Evolutionary conservation across 2,113 vertebrate genomes (phyloP).

Genomic region (Neolamprologus caudopunctatus): DNA sequence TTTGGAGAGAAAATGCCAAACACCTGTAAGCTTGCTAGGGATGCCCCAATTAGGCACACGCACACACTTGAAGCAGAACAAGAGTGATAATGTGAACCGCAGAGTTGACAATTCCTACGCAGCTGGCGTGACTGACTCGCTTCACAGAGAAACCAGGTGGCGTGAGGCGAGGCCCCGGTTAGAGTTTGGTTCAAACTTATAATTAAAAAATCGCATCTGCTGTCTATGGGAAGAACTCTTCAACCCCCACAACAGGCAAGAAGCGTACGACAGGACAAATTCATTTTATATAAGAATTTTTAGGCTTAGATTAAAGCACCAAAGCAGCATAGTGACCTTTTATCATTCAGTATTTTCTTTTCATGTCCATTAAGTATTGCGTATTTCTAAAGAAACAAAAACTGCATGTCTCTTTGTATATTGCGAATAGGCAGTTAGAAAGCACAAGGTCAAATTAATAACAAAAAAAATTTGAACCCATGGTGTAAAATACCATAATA

Average conservation of each 20-base stretch:
- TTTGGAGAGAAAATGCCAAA: not conserved
- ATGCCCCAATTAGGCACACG: slow-evolving; percentile 21
- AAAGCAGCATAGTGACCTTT: not conserved
- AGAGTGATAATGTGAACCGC: not conserved
- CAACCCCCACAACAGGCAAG: not conserved
- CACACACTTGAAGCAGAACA: not conserved
- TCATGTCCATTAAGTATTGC: not conserved
- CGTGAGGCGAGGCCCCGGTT: not conserved
- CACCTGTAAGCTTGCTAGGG: slow-evolving; percentile 19
- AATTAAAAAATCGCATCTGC: slow-evolving; percentile 41
- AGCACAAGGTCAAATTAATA: not conserved
- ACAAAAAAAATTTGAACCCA: not conserved
- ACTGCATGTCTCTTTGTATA: not conserved
- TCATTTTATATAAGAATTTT: not conserved
- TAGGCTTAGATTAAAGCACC: slow-evolving; percentile 4
- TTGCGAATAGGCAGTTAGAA: not conserved
- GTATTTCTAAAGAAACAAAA: not conserved
- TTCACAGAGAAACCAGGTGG: slow-evolving; percentile 20
- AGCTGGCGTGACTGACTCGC: slow-evolving; percentile 15
- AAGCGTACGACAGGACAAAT: not conserved
- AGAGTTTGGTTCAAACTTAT: slow-evolving; percentile 44
- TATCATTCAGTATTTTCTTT: not conserved
- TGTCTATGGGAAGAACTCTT: not conserved
- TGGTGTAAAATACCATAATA: not conserved
- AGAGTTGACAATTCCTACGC: not conserved